Base-by-base conservation (phyloP, 2,113 vertebrate genomes). In the Centropristis striata region DNA sequence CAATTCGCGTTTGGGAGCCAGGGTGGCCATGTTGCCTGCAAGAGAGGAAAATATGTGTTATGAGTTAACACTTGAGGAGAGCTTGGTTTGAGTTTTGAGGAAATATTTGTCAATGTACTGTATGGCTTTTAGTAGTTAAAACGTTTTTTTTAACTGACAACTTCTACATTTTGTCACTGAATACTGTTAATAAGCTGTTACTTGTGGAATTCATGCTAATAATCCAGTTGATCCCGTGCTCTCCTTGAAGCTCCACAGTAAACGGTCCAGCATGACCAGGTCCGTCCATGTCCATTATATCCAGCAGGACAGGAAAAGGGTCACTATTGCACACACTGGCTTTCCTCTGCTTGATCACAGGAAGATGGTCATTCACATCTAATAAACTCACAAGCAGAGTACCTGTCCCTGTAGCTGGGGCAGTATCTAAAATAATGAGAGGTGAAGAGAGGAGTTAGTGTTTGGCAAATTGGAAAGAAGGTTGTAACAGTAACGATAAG, bases 331-430 rank as follows among this genome's bases (percentile, higher is more conserved):
- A 94, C 0, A 93, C 5, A 3, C 2, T 44, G 28, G 58, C 63
- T 8, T 2, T 25, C 46, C 89, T 86, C 78, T 93, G 86, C 37
- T 59, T 72, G 65, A 94, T 81, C 10, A 75, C 49, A 11, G 94
- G 93, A 42, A 4, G 32, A 5, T 92, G 78, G 76, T 95, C 94
- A 42, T 95, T 95, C 16, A 93, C 90, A 75, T 94, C 92, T 23
- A 71, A 13, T 55, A 94, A 47, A 11, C 8, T 72, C 54, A 95
- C 86, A 16, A 93, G 5, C 63, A 95, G 88, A n/a, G 94, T 94
- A 0, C 91, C 92, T 8, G 94, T 94, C 11, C 93, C 94, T 21
- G 94, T 95, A 8, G 92, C 92, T 27, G 92, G 91, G 65, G 69
- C 7, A 0, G 16, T 8, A 32, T 81, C 94, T 94, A 49, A 12